Evolutionary conservation across 2,797 vertebrate genomes (phyloP).

Genomic region (Poeciliopsis gracilis): DNA sequence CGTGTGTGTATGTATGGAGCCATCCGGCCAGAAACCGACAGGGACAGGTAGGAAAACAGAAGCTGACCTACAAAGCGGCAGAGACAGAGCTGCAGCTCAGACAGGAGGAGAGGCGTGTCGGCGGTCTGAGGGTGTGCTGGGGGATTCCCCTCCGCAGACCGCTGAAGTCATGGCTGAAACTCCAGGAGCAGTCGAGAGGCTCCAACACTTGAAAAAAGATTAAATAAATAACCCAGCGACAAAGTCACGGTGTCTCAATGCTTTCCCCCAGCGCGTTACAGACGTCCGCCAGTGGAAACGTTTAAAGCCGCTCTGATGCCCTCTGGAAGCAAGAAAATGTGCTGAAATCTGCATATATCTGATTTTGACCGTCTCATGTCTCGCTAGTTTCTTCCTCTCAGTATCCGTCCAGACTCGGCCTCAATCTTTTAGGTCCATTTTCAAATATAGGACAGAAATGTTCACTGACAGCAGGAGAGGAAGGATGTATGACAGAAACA

Average conservation of each 20-base stretch:
- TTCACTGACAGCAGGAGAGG: background rate
- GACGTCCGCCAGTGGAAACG: constrained; percentile 39
- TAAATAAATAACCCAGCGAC: background rate
- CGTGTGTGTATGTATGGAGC: constrained; percentile 19
- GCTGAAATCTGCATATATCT: constrained; percentile 29
- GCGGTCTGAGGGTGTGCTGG: constrained; percentile 22
- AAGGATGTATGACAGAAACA: background rate
- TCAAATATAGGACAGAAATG: background rate
- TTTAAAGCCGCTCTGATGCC: constrained; percentile 31
- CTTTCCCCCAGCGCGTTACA: background rate
- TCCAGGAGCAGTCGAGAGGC: constrained; percentile 16
- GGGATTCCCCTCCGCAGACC: constrained; percentile 54
- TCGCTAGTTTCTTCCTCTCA: background rate
- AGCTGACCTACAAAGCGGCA: constrained; percentile 78
- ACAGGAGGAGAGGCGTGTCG: constrained; percentile 43
- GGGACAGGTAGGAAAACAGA: constrained; percentile 57
- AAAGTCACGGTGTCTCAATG: constrained; percentile 13
- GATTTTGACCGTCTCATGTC: constrained; percentile 27
- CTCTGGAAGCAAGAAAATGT: constrained; percentile 12
- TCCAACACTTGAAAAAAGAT: constrained; percentile 10
- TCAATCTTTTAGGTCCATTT: background rate
- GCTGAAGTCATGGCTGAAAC: constrained; percentile 44
- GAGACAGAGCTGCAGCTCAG: constrained; percentile 62
- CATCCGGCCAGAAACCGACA: constrained; percentile 72
- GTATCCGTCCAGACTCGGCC: background rate